Base-by-base conservation (phyloP, 2,113 vertebrate genomes). In the Caracal caracal region DNA sequence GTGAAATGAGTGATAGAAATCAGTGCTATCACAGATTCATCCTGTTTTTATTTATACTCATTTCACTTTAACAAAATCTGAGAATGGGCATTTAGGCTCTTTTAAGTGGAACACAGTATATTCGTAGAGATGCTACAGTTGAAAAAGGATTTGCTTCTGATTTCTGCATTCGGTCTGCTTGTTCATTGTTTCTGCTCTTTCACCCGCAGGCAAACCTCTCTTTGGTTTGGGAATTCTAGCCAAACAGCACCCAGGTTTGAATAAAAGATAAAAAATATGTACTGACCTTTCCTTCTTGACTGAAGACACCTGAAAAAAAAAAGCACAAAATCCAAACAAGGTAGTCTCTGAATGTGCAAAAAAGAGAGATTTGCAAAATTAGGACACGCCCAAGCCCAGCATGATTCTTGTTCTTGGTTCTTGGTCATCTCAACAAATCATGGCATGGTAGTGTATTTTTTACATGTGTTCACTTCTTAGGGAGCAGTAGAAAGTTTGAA, bases 231-330 rank as follows among this genome's bases (percentile, higher is more conserved):
- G 53, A 95, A 82, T 26, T 76, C 13, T 40, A 79, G 43, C 5
- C 30, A 88, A 73, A 7, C 6, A n/a, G 16, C 43, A 79, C 49
- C 28, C 19, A 56, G 2, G 5, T 53, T 6, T 35, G 53, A 98
- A 88, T 83, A 90, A 35, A 2, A 96, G 22, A 90, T 56, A 51
- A 86, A 96, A 85, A 88, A 61, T 30, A 70, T 13, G 19, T 13
- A 97, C 98, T 97, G 4, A 98, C 98, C 97, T 97, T 75, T 88
- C 26, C 47, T 82, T 66, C 95, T 97, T 98, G 97, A 95, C 95
- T 59, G 88, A 92, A 96, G 93, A 92, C 87, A 97, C 90, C 98
- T 98, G 90, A 0, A 75, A 85, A 65, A 28, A 28, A 49, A 89
- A 47, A 59, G 6, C 28, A 97, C 10, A 85, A 88, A 92, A 93